phyloP scores from a whole-genome alignment of 2,888 invertebrate genomes.

The Rhogogaster chlorosoma region DNA sequence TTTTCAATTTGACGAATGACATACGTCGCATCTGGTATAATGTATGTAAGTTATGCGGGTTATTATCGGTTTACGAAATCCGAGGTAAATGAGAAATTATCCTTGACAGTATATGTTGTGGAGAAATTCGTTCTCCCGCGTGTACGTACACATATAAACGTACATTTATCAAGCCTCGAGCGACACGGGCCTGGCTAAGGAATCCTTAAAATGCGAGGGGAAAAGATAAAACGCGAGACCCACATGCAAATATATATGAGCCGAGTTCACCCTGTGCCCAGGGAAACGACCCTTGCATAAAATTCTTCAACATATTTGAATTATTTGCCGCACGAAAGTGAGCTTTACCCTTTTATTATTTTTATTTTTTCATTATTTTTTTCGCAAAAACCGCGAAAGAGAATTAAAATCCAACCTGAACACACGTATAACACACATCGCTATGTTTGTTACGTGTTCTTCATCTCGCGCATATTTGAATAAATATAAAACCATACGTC shows the following conservation, averaged over 20 bases:
- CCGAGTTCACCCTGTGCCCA: not conserved
- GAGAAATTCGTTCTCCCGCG: not conserved
- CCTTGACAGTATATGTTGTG: no score
- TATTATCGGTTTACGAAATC: no score
- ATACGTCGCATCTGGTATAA: no score
- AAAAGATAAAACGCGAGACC: not conserved
- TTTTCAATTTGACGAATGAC: no score
- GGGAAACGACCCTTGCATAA: not conserved
- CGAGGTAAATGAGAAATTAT: not conserved
- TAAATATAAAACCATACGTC: not conserved
- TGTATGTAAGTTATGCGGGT: no score
- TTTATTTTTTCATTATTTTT: not conserved
- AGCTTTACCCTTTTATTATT: not conserved
- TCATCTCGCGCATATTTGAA: not conserved
- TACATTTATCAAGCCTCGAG: not conserved
- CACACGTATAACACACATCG: not conserved
- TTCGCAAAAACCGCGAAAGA: not conserved
- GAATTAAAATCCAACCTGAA: not conserved
- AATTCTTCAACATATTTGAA: conserved; percentile 6
- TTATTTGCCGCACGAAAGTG: not conserved
- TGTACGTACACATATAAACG: not conserved
- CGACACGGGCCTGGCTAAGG: not conserved
- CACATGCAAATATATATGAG: not conserved
- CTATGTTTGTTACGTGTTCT: not conserved
- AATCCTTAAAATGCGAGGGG: not conserved